Evolutionary conservation across 2,113 vertebrate species (phyloP), one percentile per base, ranked within the genome.

Genomic region (Oryzias woworae): DNA sequence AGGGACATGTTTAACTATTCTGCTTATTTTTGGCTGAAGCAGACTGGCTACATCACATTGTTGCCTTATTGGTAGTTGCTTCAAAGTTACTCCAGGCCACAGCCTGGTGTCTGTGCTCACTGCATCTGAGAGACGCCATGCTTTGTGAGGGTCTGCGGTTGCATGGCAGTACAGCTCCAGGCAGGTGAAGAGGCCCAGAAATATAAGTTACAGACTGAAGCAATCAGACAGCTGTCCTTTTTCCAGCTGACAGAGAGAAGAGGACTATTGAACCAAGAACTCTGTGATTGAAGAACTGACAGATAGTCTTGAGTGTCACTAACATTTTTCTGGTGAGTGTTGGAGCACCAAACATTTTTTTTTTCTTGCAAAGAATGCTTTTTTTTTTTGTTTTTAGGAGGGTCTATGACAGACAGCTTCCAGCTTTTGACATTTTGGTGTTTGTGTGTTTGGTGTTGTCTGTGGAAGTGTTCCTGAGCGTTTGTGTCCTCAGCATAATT

Each of bases 1-100:
- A 85, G 88, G 70, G 73, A 84, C 78, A 82, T 78, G 75, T 87
- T 88, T 85, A 83, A 83, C 83, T 86, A 71, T 79, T 84, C 67
- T 79, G 73, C 84, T 80, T 88, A 84, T 86, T 86, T 83, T 86
- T 87, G 85, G 80, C 78, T 72, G 66, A 57, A 43, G 66, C 20
- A 47, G 43, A 12, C 57, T 10, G 5, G 73, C 44, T 83, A 80
- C 85, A 87, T 84, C 78, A 69, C 67, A 62, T 64, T 6, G 51
- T 58, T 53, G 75, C 54, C 79, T 83, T 79, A 79, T 59, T 78
- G 78, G 69, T 66, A 67, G 64, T 73, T 14, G 44, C 62, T 71
- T 66, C 64, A 61, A 61, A 42, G 48, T 57, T 62, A 65, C 75
- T 63, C 73, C 41, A 58, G 69, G 58, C 62, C 54, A 61, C 64